These are phyloP conservation scores for Oceanodroma tethys DNA, from an alignment of 2,113 vertebrate genomes.

Conservation along the genomic window DNA sequence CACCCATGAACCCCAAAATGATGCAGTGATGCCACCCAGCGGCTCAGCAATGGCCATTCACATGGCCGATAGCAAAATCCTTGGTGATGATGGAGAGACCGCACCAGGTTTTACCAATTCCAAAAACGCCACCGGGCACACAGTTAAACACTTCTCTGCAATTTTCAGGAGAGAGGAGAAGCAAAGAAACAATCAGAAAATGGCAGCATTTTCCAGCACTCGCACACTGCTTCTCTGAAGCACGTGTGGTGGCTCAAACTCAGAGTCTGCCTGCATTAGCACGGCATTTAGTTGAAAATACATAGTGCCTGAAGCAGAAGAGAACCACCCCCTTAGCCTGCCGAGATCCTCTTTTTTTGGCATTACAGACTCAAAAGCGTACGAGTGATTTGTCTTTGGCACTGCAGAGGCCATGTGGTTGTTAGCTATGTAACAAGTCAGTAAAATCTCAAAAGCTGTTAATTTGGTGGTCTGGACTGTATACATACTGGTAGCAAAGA, in stretches of 20 bases:
- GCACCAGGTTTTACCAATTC: accelerated
- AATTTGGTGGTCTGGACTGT: neutral
- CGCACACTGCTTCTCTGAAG: neutral
- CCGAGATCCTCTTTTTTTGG: neutral
- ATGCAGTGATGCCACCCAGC: slow-evolving; percentile 34
- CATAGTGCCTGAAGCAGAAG: neutral
- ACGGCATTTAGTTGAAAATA: neutral
- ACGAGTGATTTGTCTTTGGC: accelerated
- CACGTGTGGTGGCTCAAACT: neutral
- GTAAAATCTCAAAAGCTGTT: neutral
- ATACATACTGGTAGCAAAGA: neutral
- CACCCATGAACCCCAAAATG: neutral
- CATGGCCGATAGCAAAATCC: accelerated
- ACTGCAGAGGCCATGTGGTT: neutral
- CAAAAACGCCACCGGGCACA: neutral
- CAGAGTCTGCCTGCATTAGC: neutral
- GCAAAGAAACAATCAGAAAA: neutral
- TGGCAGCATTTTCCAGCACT: neutral
- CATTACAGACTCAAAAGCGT: neutral
- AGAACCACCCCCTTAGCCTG: neutral
- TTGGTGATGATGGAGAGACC: neutral
- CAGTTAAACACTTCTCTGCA: neutral
- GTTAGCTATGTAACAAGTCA: neutral
- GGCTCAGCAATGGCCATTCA: neutral
- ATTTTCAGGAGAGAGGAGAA: neutral